Base-by-base conservation (phyloP, 2,113 vertebrate genomes). In the Emydura subglobosa region DNA sequence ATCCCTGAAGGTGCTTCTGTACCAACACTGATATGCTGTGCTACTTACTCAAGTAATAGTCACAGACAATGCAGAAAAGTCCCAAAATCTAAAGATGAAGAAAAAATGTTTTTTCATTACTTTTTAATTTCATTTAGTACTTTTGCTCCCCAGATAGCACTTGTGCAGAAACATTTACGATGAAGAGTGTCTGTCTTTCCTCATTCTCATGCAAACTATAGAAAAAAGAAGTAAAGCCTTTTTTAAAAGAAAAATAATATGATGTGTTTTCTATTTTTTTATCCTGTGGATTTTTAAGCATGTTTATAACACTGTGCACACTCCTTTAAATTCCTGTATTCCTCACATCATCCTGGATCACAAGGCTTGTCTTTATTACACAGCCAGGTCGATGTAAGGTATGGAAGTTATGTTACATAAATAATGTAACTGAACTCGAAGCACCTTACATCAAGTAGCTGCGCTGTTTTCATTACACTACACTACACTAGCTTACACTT, bases 31-130 rank as follows among this genome's bases (percentile, higher is more conserved):
- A 68, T 31, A 89, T 90, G 65, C 53, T 61, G 81, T n/a, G 24
- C 24, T 83, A 86, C 91, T 96, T 92, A 90, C 31, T 76, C 59
- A 61, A 94, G 6, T 91, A 91, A 95, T 94, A 92, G 89, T 44
- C 27, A 87, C 80, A 95, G 94, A 91, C 31, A 94, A 59, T 94
- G 51, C 7, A 76, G 83, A 94, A 95, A 94, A 25, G 12, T 21
- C 5, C 5, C 53, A 42, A 21, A 80, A 82, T 94, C 92, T 95
- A 61, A 79, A 53, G 61, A 12, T 4, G 85, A 90, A 87, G 12
- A 7, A 25, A 22, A 8, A 72, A 55, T 5, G 91, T 16, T 81
- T 86, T 61, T 68, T n/a, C 8, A 79, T 68, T 22, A 6, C 34
- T 87, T 94, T 79, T 94, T 82, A 88, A 54, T 85, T 94, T 6